Base-by-base conservation (phyloP, 2,888 invertebrate species). In the Dasysyrphus tricinctus region DNA sequence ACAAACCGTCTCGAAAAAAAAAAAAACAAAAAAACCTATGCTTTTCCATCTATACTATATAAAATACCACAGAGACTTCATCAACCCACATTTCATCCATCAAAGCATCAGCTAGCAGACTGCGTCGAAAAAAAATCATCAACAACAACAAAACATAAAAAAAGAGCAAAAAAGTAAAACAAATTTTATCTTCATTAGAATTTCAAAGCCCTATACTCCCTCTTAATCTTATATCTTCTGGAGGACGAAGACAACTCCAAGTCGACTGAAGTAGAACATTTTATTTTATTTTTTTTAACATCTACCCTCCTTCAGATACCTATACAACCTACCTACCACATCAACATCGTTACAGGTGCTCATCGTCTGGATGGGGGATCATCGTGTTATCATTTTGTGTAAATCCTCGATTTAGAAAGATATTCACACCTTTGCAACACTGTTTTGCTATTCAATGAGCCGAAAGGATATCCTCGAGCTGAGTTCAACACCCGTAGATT, bases 391-490 rank as follows among this genome's bases (percentile, higher is more conserved):
- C 83, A 65, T 80, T 76, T 76, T 84, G 75, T 65, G 65, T 49
- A 80, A 84, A 84, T 84, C 80, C 75, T 59, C 83, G 80, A 84
- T 84, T 80, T 80, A 75, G 56, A 84, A 59, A 70, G 80, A 84
- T 84, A 80, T 84, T 84, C 80, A 80, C 84, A 80, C 84, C 84
- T 84, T 65, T 65, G 83, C 80, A 70, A 32, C 84, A 32, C 84
- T 83, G 74, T 70, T 83, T 83, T 83, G 79, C 79, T 75, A 83
- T 83, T 83, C 83, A 83, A 83, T 83, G 80, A 84, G 75, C 70
- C 80, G 19, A 39, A 39, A 54, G 72, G 54, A 72, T 84, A 76
- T 65, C 70, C 80, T 75, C 51, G 12, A 77, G 72, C 47, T 67
- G 57, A 67, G 83, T 69, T 83, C 83, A 83, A 74, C 82, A 84